Conservation (phyloP, 2,888 invertebrate species). For the Hoplodrina ambigua region DNA sequence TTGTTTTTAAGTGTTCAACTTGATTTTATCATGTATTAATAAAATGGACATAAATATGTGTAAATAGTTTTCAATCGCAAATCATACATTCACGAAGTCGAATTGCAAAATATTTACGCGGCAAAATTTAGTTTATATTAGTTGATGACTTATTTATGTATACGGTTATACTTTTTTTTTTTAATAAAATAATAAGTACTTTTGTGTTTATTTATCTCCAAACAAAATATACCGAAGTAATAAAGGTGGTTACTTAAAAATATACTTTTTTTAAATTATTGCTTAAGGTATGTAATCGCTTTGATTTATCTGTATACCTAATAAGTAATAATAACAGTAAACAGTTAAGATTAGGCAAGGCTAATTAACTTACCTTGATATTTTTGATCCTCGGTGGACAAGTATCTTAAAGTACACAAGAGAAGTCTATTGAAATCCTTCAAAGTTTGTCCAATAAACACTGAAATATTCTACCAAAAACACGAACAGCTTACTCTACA, state of each 20-base stretch:
- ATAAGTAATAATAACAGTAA: neutral
- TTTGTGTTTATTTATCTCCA: too few relatives aligned
- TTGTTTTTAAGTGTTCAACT: too few relatives aligned
- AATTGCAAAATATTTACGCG: neutral
- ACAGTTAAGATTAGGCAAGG: neutral
- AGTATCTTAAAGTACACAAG: slow-evolving; percentile 6
- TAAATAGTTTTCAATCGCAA: neutral
- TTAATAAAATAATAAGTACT: too few relatives aligned
- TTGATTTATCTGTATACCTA: too few relatives aligned
- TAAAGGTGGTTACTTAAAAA: too few relatives aligned
- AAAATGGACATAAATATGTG: too few relatives aligned
- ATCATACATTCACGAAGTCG: neutral
- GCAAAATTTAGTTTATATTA: neutral
- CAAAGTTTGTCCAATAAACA: slow-evolving; percentile 38
- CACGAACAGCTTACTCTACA: slow-evolving; percentile 31
- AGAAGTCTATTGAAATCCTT: slow-evolving; percentile 28
- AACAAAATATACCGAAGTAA: too few relatives aligned
- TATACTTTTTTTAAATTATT: too few relatives aligned
- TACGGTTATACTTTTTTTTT: too few relatives aligned
- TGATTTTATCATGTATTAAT: too few relatives aligned
- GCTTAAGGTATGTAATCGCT: too few relatives aligned
- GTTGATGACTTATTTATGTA: too few relatives aligned
- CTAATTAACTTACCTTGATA: slow-evolving; percentile 46
- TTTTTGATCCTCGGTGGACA: slow-evolving; percentile 10
- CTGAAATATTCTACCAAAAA: slow-evolving; percentile 51